phyloP scores from a whole-genome alignment of 2,888 invertebrate species.

The Norana najaformis region DNA sequence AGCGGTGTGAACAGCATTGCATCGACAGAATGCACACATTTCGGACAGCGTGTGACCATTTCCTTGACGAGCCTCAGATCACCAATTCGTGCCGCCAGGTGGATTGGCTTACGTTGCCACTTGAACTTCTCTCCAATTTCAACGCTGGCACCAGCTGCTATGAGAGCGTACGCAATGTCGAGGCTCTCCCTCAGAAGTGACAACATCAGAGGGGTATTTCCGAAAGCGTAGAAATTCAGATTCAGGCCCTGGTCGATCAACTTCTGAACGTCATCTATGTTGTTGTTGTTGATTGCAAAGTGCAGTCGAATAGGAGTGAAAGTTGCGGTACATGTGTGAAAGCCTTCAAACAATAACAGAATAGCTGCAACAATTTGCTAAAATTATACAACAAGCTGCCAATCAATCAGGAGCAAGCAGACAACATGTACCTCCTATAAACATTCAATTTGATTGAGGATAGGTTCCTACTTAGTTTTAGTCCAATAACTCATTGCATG shows the following conservation, averaged over 20 bases:
- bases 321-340: conserved; percentile 22
- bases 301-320: conserved; percentile 39
- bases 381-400: conserved; percentile 7
- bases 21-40: conserved; percentile 32
- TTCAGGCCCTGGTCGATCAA: conserved; percentile 28
- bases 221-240: conserved; percentile 35
- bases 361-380: not conserved
- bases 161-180: conserved; percentile 30
- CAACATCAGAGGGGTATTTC: conserved; percentile 39
- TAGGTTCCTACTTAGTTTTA: not conserved
- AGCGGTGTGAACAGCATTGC: conserved; percentile 34
- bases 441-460: not conserved
- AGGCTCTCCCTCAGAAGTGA: conserved; percentile 36
- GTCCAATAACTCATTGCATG: too few relatives aligned
- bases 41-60: conserved; percentile 32
- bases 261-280: conserved; percentile 19
- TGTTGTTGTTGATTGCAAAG: conserved; percentile 39
- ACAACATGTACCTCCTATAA: not conserved
- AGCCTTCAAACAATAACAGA: conserved; percentile 23
- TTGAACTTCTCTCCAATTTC: conserved; percentile 33
- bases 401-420: not conserved
- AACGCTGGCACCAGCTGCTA: conserved; percentile 34
- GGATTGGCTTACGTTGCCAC: conserved; percentile 36
- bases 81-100: conserved; percentile 33
- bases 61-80: conserved; percentile 28